Percentiles rank a stretch among this genome's conserved stretches.
These are phyloP conservation scores for Pachyrhynchus sulphureomaculatus DNA, from an alignment of 1,140 invertebrate species.

Conservation along the genomic window DNA sequence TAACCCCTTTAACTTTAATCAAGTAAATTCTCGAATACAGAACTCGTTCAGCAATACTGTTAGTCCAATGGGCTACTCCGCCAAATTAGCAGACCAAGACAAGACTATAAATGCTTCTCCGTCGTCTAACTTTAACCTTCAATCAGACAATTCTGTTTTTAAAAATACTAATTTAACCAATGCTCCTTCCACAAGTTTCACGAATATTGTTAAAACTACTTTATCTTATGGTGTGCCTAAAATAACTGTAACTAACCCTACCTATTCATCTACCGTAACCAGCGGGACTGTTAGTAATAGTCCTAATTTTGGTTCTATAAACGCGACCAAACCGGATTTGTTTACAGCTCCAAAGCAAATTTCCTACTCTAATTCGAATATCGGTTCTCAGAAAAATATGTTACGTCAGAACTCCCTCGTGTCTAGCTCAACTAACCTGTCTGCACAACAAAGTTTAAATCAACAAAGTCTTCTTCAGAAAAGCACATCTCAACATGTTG, in stretches of 20 bases:
- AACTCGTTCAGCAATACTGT: no score
- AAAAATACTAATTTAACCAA: constrained; percentile 16
- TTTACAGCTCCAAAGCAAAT: no score
- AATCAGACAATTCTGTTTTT: constrained; percentile 13
- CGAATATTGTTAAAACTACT: constrained; percentile 20
- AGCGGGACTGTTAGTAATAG: no score
- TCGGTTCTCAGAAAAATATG: no score
- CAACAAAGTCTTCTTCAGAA: background rate
- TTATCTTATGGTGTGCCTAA: constrained; percentile 24
- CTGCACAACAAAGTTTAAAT: background rate
- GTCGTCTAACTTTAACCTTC: background rate
- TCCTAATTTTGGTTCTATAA: no score
- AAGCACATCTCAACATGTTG: background rate
- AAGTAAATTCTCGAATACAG: no score
- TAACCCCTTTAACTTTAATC: background rate
- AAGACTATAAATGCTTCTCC: no score
- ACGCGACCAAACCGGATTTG: no score
- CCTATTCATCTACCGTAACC: background rate
- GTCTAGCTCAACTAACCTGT: no score
- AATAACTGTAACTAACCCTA: background rate
- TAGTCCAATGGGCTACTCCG: background rate
- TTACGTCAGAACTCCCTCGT: no score
- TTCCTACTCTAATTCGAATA: no score
- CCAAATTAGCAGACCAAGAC: background rate
- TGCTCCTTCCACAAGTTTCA: constrained; percentile 15